Base-by-base conservation (phyloP, 2,888 invertebrate genomes). In the Volucella inanis region DNA sequence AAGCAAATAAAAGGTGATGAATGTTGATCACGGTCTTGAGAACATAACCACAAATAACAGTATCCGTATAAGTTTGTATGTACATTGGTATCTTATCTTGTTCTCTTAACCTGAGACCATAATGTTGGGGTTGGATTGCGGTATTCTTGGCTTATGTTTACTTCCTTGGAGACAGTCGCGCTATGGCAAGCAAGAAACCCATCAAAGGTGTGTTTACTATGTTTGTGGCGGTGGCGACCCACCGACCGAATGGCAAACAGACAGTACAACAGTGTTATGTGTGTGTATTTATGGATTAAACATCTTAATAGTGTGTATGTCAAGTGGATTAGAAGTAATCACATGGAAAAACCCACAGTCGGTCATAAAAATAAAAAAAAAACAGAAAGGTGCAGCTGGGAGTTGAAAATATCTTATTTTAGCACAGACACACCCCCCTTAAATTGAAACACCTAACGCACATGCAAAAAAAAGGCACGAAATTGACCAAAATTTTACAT, bases 41-140 rank as follows among this genome's bases (percentile, higher is more conserved):
- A 38, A 31, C 18, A 50, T 61, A 85, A 72, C 85, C 85, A 84
- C 65, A 62, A 62, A 64, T 85, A 85, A 81, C 81, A 72, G 81
- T 85, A 81, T 31, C 31, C 31, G 6, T 31, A 31, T 6, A 6
- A 31, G 6, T 80, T 67, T 67, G 31, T 81, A 81, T 81, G 79
- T 75, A 14, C 55, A 31, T 18, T 47, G n/a, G 54, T 62, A 31
- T 22, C 55, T 15, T 31, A 31, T 31, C 31, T 3, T 31, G 31
- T 31, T 31, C 54, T 47, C 55, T 81, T 64, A 85, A 85, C 77
- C 75, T 76, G 80, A 84, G 65, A 76, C 76, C 67, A 85, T 81
- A 59, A 62, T 81, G 61, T 76, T 76, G 76, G 81, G 81, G 81
- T 81, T 85, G 85, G 15, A 67, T 85, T 85, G 81, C 68, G 85